Evolutionary conservation across 2,797 vertebrate species (phyloP), one percentile per base, ranked within the genome.

Genomic region (Alauda arvensis): DNA sequence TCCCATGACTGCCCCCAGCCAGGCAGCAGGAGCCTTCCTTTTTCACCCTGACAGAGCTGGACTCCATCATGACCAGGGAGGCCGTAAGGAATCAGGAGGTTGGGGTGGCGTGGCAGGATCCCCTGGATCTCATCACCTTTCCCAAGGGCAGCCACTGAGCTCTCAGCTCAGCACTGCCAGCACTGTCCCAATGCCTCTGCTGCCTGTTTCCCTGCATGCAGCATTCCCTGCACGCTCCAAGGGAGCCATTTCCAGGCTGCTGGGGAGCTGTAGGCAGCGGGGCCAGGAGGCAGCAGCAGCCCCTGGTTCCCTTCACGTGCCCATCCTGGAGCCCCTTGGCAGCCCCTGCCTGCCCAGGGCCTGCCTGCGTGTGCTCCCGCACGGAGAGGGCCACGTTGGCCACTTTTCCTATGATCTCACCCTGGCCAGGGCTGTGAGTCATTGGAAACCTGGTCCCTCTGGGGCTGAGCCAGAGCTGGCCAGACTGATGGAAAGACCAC

Each of bases 171-270:
- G 24, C 0, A 0, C 3, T 37, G 16, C 25, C 60, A 66, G 40
- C 4, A 1, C 40, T 33, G 3, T 34, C 17, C 48, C 69, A 11
- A 29, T 69, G 49, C 37, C 39, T 51, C n/a, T 0, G 0, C 48
- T 55, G 51, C 57, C 62, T n/a, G 17, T 23, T 63, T 61, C 56
- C 55, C 57, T 39, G 39, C 3, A 0, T 3, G 13, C 52, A 53
- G 79, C 51, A 7, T 23, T 66, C 48, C 1, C 1, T n/a, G 2
- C 45, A 4, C 0, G 1, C 49, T 52, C n/a, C 2, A 0, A 39
- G 46, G 43, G 40, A 91, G 46, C 28, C 24, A 3, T 61, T 53
- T 56, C 61, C 51, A 5, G 0, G 1, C 46, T 19, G 52, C 67
- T 33, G 66, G 43, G 46, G 7, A 68, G 60, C 60, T 69, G 79